These are phyloP conservation scores for Alectura lathami DNA, from an alignment of 2,113 vertebrate species.

Conservation along the genomic window DNA sequence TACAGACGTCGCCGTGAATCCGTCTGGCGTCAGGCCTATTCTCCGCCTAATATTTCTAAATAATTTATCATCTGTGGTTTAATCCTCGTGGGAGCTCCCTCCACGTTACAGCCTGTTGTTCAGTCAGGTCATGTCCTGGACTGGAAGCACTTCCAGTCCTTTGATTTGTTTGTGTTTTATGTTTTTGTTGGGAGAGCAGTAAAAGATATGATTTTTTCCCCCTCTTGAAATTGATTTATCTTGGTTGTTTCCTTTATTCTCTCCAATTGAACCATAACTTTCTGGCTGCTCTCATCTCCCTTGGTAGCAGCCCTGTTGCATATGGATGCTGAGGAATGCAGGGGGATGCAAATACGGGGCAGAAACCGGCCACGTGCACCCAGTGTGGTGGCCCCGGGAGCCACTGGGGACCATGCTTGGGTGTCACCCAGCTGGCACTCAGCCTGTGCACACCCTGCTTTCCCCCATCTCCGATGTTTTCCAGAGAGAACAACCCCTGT, in stretches of 20 bases:
- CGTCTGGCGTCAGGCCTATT: not conserved
- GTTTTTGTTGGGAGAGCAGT: slow-evolving; percentile 46
- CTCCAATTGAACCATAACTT: slow-evolving; percentile 27
- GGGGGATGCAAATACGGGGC: not conserved
- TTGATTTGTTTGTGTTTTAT: slow-evolving; percentile 64
- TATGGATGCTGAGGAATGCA: slow-evolving; percentile 33
- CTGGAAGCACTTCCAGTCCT: slow-evolving; percentile 42
- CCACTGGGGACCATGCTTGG: not conserved
- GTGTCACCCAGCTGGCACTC: not conserved
- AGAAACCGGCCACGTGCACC: not conserved
- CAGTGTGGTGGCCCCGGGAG: not conserved
- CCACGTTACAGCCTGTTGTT: slow-evolving; percentile 28
- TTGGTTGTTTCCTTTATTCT: not conserved
- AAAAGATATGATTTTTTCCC: not conserved
- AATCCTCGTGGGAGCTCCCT: slow-evolving; percentile 25
- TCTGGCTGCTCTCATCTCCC: not conserved
- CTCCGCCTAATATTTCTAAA: slow-evolving; percentile 53
- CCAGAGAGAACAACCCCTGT: not conserved
- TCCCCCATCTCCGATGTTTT: not conserved
- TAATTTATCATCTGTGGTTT: slow-evolving; percentile 62
- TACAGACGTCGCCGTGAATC: not conserved
- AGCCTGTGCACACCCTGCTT: not conserved
- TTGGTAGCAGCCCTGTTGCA: not conserved
- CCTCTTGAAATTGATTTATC: slow-evolving; percentile 47
- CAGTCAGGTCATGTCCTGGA: slow-evolving; percentile 44